Evolutionary conservation across 2,888 invertebrate species (phyloP).

Genomic region (Troilus luridus): DNA sequence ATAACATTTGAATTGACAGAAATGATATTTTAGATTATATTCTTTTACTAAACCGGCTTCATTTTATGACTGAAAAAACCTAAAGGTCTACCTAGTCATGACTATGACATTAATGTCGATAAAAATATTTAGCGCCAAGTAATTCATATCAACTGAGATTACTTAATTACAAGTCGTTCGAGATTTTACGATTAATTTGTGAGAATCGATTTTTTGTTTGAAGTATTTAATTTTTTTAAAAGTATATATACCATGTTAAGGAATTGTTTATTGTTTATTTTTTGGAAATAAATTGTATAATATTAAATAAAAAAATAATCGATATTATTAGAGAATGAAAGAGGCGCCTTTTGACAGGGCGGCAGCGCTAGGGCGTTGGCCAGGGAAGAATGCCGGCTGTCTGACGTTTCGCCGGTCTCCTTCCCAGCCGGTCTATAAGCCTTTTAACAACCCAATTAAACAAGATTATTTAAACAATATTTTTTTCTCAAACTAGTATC

Average conservation of each 20-base stretch:
- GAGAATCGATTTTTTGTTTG: neutral
- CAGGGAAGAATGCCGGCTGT: constrained; percentile 36
- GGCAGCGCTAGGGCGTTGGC: constrained; percentile 43
- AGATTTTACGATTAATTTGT: constrained; percentile 5
- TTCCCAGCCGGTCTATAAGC: neutral
- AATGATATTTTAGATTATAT: too few relatives aligned
- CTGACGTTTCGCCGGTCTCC: constrained; percentile 5
- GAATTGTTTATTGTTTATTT: neutral
- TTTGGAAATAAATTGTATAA: neutral
- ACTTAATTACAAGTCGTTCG: constrained; percentile 27
- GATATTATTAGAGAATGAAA: neutral
- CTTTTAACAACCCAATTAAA: neutral
- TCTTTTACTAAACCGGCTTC: neutral
- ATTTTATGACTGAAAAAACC: neutral
- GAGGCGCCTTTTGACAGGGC: constrained; percentile 19
- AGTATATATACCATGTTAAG: neutral
- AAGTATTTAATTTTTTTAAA: neutral
- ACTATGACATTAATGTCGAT: neutral
- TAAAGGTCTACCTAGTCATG: neutral
- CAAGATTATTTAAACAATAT: too few relatives aligned
- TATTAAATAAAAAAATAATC: neutral
- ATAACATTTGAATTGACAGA: neutral
- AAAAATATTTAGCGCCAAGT: neutral
- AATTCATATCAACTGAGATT: neutral
- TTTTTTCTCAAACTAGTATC: too few relatives aligned